Conservation (phyloP, 2,797 vertebrate genomes). For the Potorous gilbertii region DNA sequence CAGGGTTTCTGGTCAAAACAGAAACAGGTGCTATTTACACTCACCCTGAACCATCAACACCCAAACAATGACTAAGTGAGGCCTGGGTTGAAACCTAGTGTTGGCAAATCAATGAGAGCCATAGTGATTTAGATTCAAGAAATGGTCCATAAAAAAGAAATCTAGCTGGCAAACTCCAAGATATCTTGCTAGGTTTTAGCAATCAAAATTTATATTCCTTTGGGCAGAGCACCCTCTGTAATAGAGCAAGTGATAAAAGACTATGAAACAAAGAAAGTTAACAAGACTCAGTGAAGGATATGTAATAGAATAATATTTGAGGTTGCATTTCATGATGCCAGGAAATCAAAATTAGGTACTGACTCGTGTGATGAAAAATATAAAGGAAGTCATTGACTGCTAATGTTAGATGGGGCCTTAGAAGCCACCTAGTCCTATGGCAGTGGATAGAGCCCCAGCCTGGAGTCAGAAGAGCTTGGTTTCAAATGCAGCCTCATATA, state of each 20-base stretch:
- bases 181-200: neutral
- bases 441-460: neutral
- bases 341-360: neutral
- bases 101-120: neutral
- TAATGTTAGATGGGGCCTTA: neutral
- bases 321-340: neutral
- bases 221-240: neutral
- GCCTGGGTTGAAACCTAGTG: neutral
- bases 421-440: neutral
- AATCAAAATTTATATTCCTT: neutral
- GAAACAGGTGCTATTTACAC: neutral
- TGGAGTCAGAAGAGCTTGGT: neutral
- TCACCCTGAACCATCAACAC: neutral
- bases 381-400: neutral
- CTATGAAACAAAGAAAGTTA: neutral
- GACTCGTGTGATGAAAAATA: neutral
- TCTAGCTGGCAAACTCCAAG: neutral
- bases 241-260: neutral
- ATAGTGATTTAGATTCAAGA: neutral
- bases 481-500: neutral
- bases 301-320: neutral
- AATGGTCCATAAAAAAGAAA: neutral
- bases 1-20: neutral
- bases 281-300: neutral
- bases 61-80: neutral